These are phyloP conservation scores for Drosophila kohkoa DNA, from an alignment of 1,140 invertebrate genomes.

Conservation along the genomic window DNA sequence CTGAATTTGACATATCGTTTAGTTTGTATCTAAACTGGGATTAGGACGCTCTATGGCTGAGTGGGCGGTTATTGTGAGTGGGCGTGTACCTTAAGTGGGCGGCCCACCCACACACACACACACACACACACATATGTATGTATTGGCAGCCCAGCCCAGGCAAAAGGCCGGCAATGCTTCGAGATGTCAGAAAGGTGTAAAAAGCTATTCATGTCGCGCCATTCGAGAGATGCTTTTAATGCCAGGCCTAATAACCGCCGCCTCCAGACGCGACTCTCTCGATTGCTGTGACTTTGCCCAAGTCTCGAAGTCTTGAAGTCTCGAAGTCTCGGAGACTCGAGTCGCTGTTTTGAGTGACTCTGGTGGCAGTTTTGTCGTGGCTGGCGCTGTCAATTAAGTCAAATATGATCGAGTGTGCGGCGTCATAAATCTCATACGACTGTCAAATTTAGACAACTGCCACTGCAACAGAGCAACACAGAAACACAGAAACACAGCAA, in stretches of 20 bases:
- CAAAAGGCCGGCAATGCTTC: neutral
- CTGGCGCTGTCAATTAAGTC: slow-evolving; percentile 81
- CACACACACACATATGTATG: neutral
- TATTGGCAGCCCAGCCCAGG: slow-evolving; percentile 13
- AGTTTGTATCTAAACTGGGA: slow-evolving; percentile 17
- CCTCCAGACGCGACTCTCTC: slow-evolving; percentile 10
- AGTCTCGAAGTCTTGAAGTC: neutral
- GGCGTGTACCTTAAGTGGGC: slow-evolving; percentile 11
- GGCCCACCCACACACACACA: slow-evolving; percentile 13
- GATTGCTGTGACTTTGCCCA: neutral
- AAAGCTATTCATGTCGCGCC: neutral
- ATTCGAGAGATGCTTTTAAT: slow-evolving; percentile 5
- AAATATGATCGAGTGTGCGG: slow-evolving; percentile 81
- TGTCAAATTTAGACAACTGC: slow-evolving; percentile 81
- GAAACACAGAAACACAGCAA: neutral
- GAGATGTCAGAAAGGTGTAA: slow-evolving; percentile 9
- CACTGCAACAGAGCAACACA: slow-evolving; percentile 30
- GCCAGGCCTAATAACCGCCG: slow-evolving; percentile 22
- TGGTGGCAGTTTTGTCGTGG: slow-evolving; percentile 78
- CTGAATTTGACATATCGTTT: neutral
- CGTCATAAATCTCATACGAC: slow-evolving; percentile 82
- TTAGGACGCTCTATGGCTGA: slow-evolving; percentile 12
- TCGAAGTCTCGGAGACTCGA: neutral
- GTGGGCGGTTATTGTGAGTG: slow-evolving; percentile 2
- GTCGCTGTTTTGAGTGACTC: slow-evolving; percentile 46